Evolutionary conservation across 2,113 vertebrate genomes (phyloP), one percentile per base, ranked within the genome.

Genomic region (Bos indicus): DNA sequence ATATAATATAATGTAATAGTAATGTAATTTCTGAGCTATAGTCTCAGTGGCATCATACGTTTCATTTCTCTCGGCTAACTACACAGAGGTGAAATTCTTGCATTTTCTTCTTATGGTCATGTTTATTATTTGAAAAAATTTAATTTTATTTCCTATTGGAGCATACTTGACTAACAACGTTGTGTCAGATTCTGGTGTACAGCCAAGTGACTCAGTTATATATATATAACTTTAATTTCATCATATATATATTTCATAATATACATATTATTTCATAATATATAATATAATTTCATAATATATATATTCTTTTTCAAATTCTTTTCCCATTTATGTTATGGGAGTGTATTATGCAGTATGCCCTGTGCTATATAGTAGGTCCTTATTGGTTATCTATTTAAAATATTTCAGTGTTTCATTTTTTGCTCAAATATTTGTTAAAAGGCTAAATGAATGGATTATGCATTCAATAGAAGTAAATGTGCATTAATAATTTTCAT

Each of bases 41-140:
- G 0, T 71, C 46, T 67, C 16, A 40, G 3, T 19, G 17, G 11
- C 2, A 1, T 15, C 5, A 1, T 25, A 5, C 1, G 1, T 56
- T n/a, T 15, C 23, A 3, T 25, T n/a, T 36, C 43, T 48, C 51
- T 60, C 6, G 1, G 8, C 57, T 71, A 23, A 67, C 16, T 48
- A 19, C 3, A 1, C 5, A n/a, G 16, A 71, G 9, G 12, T 28
- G n/a, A 40, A 56, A 17, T 6, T 23, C 4, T 26, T 16, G 13
- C 7, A 2, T 21, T 36, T 43, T 64, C 10, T 10, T 12, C 12
- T 56, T 43, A 25, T 86, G 12, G 1, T 77, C 52, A 57, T 17
- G 5, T 62, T 82, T n/a, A 48, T 43, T 77, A 43, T 77, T 77
- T 3, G 0, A 62, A 64, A 64, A 64, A 33, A 2, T 7, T 40